A percentile compares a stretch with the other conserved stretches of the same genome.
Evolutionary conservation across 2,797 vertebrate genomes (phyloP).

Genomic region (Platyrinchus mystaceus): DNA sequence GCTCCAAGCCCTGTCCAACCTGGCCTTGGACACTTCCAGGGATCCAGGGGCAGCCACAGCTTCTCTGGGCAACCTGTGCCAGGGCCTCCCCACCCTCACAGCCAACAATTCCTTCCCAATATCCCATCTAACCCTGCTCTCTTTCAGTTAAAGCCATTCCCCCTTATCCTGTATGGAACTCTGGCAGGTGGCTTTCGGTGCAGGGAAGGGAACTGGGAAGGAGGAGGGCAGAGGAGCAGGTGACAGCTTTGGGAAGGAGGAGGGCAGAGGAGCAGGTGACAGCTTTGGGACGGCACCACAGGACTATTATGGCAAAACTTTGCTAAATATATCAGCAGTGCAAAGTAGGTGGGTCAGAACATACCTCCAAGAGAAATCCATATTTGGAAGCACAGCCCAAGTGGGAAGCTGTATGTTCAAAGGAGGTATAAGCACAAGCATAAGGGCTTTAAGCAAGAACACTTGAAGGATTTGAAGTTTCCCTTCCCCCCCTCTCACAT

Average conservation of each 20-base stretch:
- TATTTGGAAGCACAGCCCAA: conserved; percentile 58
- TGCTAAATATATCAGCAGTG: conserved; percentile 58
- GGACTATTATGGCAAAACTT: not conserved
- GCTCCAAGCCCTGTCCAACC: accelerated
- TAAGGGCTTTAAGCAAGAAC: conserved; percentile 12
- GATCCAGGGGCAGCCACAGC: not conserved
- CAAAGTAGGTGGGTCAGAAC: conserved; percentile 69
- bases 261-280: conserved; percentile 16
- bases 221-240: conserved; percentile 4
- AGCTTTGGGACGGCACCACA: conserved; percentile 39
- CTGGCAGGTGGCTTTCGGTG: not conserved
- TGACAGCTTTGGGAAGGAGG: conserved; percentile 55
- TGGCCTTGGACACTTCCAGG: not conserved
- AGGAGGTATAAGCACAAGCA: not conserved
- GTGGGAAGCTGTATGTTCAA: not conserved
- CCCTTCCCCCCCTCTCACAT: not conserved
- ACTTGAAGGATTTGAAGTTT: conserved; percentile 16
- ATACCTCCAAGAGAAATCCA: conserved; percentile 67
- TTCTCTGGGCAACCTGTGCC: not conserved
- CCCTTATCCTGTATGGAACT: not conserved
- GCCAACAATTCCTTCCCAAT: not conserved
- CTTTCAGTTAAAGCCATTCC: not conserved
- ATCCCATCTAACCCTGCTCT: not conserved
- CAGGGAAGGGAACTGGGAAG: not conserved
- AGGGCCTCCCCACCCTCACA: not conserved